Conservation (phyloP, 2,888 invertebrate genomes). For the Psylliodes chrysocephalus region DNA sequence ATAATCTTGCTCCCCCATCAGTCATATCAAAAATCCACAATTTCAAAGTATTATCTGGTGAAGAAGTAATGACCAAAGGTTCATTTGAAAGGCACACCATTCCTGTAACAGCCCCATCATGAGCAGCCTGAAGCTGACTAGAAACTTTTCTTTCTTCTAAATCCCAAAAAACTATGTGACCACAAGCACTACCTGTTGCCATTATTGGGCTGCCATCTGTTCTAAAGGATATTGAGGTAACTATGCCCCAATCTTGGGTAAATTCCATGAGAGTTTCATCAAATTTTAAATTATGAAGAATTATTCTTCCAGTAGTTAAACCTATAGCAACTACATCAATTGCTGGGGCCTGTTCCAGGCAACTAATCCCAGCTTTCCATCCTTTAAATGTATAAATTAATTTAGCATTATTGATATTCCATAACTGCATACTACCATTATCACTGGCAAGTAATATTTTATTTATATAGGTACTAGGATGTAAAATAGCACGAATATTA, state of each 20-base stretch:
- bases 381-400: conserved; percentile 83
- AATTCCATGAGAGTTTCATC: conserved; percentile 87
- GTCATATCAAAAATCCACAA: conserved; percentile 92
- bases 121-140: conserved; percentile 84
- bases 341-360: conserved; percentile 89
- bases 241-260: conserved; percentile 90
- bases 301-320: conserved; percentile 81
- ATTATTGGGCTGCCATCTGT: conserved; percentile 87
- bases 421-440: conserved; percentile 86
- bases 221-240: conserved; percentile 86
- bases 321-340: conserved; percentile 92
- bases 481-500: conserved; percentile 82
- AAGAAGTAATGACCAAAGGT: conserved; percentile 89
- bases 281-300: conserved; percentile 87
- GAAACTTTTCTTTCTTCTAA: conserved; percentile 82
- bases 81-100: conserved; percentile 87
- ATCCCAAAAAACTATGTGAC: conserved; percentile 95
- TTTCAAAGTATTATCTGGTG: conserved; percentile 93
- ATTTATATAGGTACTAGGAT: conserved; percentile 95
- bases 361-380: conserved; percentile 79
- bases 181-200: conserved; percentile 76
- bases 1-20: conserved; percentile 87
- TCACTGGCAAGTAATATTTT: conserved; percentile 90
- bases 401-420: conserved; percentile 86
- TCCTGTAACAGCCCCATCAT: conserved; percentile 80